Evolutionary conservation across 2,888 invertebrate species (phyloP), one percentile per base, ranked within the genome.

Genomic region (Gandaritis pyraliata): DNA sequence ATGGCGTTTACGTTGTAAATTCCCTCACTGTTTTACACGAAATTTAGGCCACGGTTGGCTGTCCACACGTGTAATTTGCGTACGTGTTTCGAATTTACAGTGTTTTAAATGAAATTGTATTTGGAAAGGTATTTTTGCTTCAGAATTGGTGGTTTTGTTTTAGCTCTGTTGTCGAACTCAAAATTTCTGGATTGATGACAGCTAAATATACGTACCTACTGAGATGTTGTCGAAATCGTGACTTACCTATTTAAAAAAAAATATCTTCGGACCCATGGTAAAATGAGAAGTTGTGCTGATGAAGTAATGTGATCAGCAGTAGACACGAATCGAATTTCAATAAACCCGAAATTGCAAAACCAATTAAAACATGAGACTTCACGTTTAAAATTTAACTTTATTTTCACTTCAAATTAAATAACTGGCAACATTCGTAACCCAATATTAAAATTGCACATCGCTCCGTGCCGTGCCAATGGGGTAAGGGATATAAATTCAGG

Each of bases 11-110:
- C 64, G 69, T 67, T 66, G 72, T 68, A 64, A 68, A 70, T 64
- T 67, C 58, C 38, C 49, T 58, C 39, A 59, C 51, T 58, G 64
- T 66, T 59, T 65, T 64, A 66, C 64, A 65, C 63, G 66, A 68
- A 69, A 72, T 72, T 70, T 64, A 66, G 68, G 67, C 52, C 63
- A 68, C 66, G 61, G 56, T 59, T 66, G 68, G 65, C 66, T 67
- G 72, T 68, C 68, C 72, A 70, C 68, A 72, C 71, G 71, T 64
- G 68, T 72, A 75, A 72, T 72, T 74, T 65, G 61, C 59, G 64
- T 69, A 68, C 68, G 70, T 69, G 72, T 60, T 39, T 41, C 57
- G 70, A 70, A 66, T 68, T 45, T 62, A 58, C 48, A 48, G 53
- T 67, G 70, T 68, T 69, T 66, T 70, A 70, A n/a, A 70, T 75